phyloP scores from a whole-genome alignment of 2,113 vertebrate species.

The Nannobrachium achirus region DNA sequence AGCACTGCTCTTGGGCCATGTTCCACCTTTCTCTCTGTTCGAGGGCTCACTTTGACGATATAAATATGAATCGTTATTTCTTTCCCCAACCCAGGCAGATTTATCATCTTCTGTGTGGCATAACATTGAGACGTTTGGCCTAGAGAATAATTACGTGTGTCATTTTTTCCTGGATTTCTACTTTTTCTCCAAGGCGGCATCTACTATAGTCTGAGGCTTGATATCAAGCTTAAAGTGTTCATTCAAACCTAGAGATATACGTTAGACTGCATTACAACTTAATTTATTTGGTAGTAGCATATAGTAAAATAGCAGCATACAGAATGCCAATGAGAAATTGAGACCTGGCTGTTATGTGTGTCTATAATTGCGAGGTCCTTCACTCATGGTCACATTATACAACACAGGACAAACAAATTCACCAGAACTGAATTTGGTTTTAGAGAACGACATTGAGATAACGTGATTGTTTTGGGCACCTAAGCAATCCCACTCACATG shows the following conservation, averaged over 20 bases:
- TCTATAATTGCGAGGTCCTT: constrained; percentile 33
- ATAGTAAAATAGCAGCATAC: not conserved
- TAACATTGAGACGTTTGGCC: constrained; percentile 30
- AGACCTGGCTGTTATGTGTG: constrained; percentile 19
- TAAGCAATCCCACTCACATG: too few species aligned
- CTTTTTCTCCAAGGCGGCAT: constrained; percentile 18
- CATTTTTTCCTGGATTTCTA: constrained; percentile 51
- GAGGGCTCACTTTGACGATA: constrained; percentile 69
- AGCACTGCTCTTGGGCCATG: constrained; percentile 44
- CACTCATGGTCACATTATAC: constrained; percentile 35
- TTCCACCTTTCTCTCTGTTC: constrained; percentile 33
- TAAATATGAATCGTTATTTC: constrained; percentile 61
- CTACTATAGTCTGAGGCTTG: constrained; percentile 28
- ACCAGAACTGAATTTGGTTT: too few species aligned
- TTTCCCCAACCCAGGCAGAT: constrained; percentile 41
- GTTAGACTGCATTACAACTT: constrained; percentile 12
- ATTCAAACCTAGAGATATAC: constrained; percentile 38
- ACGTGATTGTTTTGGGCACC: too few species aligned
- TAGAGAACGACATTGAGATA: too few species aligned
- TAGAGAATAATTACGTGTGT: constrained; percentile 54
- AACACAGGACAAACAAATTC: too few species aligned
- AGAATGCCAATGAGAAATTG: constrained; percentile 23
- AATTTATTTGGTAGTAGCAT: constrained; percentile 25
- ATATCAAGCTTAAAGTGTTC: constrained; percentile 25
- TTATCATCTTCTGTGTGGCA: constrained; percentile 57